phyloP scores from a whole-genome alignment of 2,797 vertebrate genomes.

The Myripristis murdjan region DNA sequence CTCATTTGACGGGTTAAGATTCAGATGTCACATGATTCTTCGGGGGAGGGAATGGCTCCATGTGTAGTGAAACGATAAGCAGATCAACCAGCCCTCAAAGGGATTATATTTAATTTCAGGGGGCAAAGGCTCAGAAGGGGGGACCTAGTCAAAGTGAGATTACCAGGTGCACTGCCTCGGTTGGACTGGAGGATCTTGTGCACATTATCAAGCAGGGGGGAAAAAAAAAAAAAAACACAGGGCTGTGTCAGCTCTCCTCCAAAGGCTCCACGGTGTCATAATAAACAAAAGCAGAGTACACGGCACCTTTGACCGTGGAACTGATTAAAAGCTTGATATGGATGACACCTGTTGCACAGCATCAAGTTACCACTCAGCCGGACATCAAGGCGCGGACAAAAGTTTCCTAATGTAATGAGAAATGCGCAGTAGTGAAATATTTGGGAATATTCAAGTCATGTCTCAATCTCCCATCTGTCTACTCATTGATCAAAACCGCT shows the following conservation, averaged over 20 bases:
- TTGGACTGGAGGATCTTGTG: conserved; percentile 7
- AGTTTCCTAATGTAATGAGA: neutral
- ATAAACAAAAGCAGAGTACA: conserved; percentile 45
- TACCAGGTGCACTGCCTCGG: conserved; percentile 38
- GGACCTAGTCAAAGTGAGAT: conserved; percentile 47
- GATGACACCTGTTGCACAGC: conserved; percentile 4
- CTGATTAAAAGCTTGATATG: conserved; percentile 40
- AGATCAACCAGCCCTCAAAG: conserved; percentile 74
- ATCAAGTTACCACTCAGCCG: neutral
- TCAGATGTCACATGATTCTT: conserved; percentile 84
- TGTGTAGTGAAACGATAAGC: conserved; percentile 75
- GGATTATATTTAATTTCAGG: conserved; percentile 79
- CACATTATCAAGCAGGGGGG: conserved; percentile 8
- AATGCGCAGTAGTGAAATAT: conserved; percentile 24
- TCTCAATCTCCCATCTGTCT: conserved; percentile 21
- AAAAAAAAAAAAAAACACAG: neutral
- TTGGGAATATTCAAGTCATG: conserved; percentile 17
- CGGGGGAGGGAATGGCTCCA: conserved; percentile 40
- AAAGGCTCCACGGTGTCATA: conserved; percentile 28
- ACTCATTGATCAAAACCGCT: conserved; percentile 10
- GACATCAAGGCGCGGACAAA: neutral
- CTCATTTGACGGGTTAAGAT: conserved; percentile 83
- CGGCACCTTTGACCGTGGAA: neutral
- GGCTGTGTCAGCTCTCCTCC: conserved; percentile 5
- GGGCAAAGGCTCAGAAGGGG: conserved; percentile 38